These are phyloP conservation scores for Amazona ochrocephala DNA, from an alignment of 2,797 vertebrate species.

Conservation along the genomic window DNA sequence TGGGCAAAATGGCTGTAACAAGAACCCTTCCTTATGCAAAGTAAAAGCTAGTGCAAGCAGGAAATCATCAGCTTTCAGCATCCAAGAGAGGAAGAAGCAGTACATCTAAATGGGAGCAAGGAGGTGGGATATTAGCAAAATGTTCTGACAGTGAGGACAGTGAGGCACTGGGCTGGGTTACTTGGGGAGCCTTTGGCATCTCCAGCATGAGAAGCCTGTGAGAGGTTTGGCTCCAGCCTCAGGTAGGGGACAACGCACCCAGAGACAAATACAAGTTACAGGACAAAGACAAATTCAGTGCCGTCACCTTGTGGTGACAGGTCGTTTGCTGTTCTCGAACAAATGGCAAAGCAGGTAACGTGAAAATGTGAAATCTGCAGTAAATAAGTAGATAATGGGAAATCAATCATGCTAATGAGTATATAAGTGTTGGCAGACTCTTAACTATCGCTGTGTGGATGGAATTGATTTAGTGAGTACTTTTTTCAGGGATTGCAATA, in stretches of 20 bases:
- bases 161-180: background rate
- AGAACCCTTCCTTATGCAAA: slow-evolving; percentile 3
- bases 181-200: background rate
- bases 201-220: background rate
- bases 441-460: background rate
- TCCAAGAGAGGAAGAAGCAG: background rate
- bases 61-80: background rate
- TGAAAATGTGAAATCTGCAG: slow-evolving; percentile 5
- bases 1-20: background rate
- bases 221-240: background rate
- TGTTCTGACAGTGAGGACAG: background rate
- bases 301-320: background rate
- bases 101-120: background rate
- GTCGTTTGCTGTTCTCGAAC: background rate
- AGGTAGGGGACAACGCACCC: background rate
- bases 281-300: background rate
- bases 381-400: slow-evolving; percentile 31
- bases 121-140: background rate
- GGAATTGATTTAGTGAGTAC: background rate
- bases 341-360: background rate
- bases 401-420: slow-evolving; percentile 27
- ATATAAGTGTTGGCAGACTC: background rate
- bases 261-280: background rate
- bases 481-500: background rate
- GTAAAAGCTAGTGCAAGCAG: background rate